Percentiles rank a stretch among this genome's conserved stretches.
Evolutionary conservation across 2,888 invertebrate genomes (phyloP).

Genomic region (Andrena minutula): DNA sequence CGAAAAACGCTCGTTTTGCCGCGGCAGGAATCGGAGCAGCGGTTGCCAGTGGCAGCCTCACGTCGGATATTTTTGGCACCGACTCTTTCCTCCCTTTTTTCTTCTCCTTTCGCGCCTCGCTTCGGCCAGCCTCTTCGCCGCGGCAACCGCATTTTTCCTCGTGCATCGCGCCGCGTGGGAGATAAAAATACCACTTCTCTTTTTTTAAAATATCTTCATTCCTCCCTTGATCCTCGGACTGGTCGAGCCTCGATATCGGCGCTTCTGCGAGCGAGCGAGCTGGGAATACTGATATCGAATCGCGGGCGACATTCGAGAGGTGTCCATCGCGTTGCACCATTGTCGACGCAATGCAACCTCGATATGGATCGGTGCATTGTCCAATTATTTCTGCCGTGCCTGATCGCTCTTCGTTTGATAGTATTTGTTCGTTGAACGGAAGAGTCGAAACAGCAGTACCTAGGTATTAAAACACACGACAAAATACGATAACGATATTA

Average conservation of each 20-base stretch:
- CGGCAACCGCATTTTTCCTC: slow-evolving; percentile 45
- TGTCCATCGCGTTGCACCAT: slow-evolving; percentile 50
- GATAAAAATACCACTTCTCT: slow-evolving; percentile 52
- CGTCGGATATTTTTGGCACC: slow-evolving; percentile 65
- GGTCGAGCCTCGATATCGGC: slow-evolving; percentile 3
- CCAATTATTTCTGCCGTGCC: slow-evolving; percentile 61
- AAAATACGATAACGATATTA: no score
- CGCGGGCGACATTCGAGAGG: slow-evolving; percentile 50
- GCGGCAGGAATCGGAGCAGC: slow-evolving; percentile 50
- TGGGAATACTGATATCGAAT: slow-evolving; percentile 59
- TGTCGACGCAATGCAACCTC: slow-evolving; percentile 54
- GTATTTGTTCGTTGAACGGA: slow-evolving; percentile 12
- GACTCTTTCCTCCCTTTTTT: slow-evolving; percentile 26
- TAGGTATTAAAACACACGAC: no score
- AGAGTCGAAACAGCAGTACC: neutral
- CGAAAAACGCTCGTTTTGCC: slow-evolving; percentile 39
- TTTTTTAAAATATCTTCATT: slow-evolving; percentile 34
- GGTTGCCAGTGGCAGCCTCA: slow-evolving; percentile 37
- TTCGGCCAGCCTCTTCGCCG: slow-evolving; percentile 7
- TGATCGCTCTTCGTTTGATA: slow-evolving; percentile 25
- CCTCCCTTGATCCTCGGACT: neutral
- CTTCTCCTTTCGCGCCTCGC: slow-evolving; percentile 17
- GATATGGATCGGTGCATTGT: slow-evolving; percentile 67
- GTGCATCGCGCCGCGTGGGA: slow-evolving; percentile 15
- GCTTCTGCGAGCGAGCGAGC: slow-evolving; percentile 37